Evolutionary conservation across 2,888 invertebrate species (phyloP).

Genomic region (Tromatobia lineatoria): DNA sequence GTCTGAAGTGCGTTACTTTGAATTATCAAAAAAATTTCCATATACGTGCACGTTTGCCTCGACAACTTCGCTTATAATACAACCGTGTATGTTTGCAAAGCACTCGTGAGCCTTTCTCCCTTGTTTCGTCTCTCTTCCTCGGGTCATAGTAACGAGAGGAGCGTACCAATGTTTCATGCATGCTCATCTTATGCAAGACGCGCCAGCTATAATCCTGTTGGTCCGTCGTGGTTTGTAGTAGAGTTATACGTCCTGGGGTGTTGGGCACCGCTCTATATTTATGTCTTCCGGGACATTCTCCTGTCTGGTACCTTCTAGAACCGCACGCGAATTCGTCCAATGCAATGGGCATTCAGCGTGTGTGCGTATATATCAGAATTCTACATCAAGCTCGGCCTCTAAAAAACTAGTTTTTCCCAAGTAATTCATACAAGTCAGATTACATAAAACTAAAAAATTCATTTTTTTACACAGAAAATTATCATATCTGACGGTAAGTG

Average conservation of each 20-base stretch:
- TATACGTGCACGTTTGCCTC: neutral
- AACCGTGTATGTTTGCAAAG: constrained; percentile 1
- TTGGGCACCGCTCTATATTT: constrained; percentile 3
- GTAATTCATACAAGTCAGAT: too few species aligned
- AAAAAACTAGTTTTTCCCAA: too few species aligned
- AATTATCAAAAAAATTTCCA: neutral
- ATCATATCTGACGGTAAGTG: too few species aligned
- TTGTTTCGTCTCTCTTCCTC: neutral
- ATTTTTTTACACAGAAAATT: too few species aligned
- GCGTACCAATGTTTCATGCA: constrained; percentile 12
- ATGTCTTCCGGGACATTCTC: constrained; percentile 5
- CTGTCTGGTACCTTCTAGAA: neutral
- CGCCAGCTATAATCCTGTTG: neutral
- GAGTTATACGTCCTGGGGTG: neutral
- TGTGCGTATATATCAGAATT: neutral
- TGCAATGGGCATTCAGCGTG: neutral
- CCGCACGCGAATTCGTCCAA: neutral
- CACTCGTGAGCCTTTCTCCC: neutral
- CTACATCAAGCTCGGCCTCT: too few species aligned
- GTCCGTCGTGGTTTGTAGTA: neutral
- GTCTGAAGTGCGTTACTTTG: neutral
- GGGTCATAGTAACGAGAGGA: neutral
- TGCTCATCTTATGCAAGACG: constrained; percentile 4
- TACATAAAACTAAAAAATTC: too few species aligned
- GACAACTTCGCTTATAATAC: neutral